Conservation (phyloP, 2,797 vertebrate genomes). For the Phrynocephalus forsythii region DNA sequence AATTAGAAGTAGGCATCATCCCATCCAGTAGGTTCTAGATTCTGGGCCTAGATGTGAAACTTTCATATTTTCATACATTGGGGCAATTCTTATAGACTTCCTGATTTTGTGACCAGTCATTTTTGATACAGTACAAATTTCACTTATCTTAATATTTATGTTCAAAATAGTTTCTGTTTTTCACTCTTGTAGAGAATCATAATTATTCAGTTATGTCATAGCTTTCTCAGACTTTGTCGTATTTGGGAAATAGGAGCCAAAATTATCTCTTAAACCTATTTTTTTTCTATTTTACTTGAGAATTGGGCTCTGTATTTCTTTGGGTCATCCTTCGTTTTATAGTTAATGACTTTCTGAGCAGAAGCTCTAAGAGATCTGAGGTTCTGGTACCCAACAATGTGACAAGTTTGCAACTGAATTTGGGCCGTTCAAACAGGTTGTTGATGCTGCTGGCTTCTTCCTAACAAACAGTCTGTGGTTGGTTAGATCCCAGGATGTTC, state of each 20-base stretch:
- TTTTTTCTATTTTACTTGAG: not conserved
- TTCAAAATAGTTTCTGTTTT: not conserved
- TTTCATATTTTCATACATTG: not conserved
- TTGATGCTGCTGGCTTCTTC: not conserved
- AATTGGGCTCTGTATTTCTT: not conserved
- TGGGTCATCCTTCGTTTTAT: not conserved
- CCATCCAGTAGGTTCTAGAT: not conserved
- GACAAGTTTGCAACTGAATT: not conserved
- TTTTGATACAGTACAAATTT: not conserved
- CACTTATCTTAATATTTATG: not conserved
- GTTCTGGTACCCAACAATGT: not conserved
- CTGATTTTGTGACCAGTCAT: not conserved
- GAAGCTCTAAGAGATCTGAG: not conserved
- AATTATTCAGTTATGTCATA: not conserved
- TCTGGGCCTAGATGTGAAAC: not conserved
- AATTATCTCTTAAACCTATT: not conserved
- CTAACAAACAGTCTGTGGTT: not conserved
- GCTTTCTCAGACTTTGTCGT: not conserved
- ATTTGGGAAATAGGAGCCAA: not conserved
- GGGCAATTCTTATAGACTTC: not conserved
- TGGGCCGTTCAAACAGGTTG: not conserved
- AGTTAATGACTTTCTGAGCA: not conserved
- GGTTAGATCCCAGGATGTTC: not conserved
- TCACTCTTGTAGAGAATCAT: not conserved
- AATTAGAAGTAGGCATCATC: not conserved